Evolutionary conservation across 2,888 invertebrate species (phyloP), one percentile per base, ranked within the genome.

Genomic region (Drosophila neutralis): DNA sequence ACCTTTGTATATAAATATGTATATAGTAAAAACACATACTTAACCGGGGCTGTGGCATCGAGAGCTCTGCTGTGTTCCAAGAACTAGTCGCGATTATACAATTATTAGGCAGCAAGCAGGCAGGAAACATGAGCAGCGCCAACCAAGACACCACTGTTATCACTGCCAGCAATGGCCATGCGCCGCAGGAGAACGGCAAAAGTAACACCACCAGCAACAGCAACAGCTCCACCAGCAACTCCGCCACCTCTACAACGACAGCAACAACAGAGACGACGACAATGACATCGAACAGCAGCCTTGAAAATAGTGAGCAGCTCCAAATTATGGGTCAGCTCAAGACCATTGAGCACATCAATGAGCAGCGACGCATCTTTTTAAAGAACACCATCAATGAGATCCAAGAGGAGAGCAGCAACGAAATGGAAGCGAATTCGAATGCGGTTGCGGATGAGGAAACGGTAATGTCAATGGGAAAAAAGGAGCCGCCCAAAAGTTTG

Each of bases 281-380:
- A 24, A 36, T 52, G 6, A 40, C 35, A 54, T 36, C 38, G 21
- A 42, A 27, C 40, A 31, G 38, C 49, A 62, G 58, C 24, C 24
- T 15, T 8, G 27, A 40, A 45, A 33, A 49, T 10, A 13, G 1
- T 24, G 79, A 76, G 13, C 78, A 84, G 70, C 71, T 90, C n/a
- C 80, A 87, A 64, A 90, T 91, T 58, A 73, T 91, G 56, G 77
- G 83, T 1, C 91, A 91, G 58, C 64, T 91, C 21, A 90, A 82
- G 58, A 87, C 76, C 70, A 87, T 91, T 59, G 91, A 91, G 68
- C 89, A 89, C 64, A 82, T 91, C 56, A 91, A 87, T 65, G 91
- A 91, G 51, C 90, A 91, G 67, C 90, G 91, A 7, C 82, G 88
- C 11, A 68, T 87, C 27, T 91, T 91, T 51, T 75, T 91, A 1